These are phyloP conservation scores for Ceratoteleas bidentatus DNA, from an alignment of 1,140 invertebrate genomes.

Conservation along the genomic window DNA sequence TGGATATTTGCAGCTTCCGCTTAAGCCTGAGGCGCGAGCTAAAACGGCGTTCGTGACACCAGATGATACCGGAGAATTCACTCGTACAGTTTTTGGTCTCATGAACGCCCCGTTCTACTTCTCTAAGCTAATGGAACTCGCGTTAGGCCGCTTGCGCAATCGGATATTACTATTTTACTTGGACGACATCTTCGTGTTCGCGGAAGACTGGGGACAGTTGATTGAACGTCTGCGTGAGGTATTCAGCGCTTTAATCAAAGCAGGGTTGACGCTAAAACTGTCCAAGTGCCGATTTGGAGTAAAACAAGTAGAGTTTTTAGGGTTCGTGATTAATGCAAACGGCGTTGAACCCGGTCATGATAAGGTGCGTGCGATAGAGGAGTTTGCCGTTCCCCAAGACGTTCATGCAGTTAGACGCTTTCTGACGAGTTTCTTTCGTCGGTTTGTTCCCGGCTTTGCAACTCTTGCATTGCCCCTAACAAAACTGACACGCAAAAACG, in stretches of 20 bases:
- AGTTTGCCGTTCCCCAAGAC: background rate
- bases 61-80: background rate
- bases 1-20: background rate
- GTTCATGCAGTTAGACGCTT: background rate
- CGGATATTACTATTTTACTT: background rate
- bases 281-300: background rate
- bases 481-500: background rate
- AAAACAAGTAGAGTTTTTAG: background rate
- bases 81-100: background rate
- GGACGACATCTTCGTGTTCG: background rate
- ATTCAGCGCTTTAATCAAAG: background rate
- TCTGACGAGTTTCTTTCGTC: background rate
- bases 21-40: background rate
- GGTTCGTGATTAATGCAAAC: background rate
- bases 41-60: background rate
- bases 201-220: background rate
- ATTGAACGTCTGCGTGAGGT: background rate
- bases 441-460: background rate
- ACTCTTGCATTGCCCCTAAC: background rate
- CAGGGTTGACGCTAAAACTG: background rate
- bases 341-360: background rate
- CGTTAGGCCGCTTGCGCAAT: background rate
- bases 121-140: background rate
- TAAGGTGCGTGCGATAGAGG: background rate
- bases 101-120: slow-evolving; percentile 2